Conservation (phyloP, 2,797 vertebrate species). For the Scolopax bukidnonensis region DNA sequence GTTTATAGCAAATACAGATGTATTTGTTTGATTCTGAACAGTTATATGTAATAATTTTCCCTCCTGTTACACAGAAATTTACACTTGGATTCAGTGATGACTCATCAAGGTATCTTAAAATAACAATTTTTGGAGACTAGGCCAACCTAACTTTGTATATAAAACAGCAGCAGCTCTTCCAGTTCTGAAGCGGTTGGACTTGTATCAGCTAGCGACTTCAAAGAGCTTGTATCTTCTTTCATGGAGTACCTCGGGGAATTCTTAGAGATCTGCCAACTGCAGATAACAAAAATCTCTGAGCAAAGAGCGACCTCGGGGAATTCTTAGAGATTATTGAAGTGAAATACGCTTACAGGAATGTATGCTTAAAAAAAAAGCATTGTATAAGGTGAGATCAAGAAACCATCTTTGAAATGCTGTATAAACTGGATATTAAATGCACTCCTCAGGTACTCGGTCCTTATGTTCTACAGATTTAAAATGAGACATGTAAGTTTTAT, state of each 20-base stretch:
- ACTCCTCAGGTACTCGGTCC: background rate
- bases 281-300: background rate
- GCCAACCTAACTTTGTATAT: background rate
- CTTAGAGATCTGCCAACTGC: background rate
- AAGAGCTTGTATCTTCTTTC: conserved; percentile 31
- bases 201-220: conserved; percentile 40
- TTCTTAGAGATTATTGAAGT: background rate
- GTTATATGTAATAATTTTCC: background rate
- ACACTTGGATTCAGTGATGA: background rate
- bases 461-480: background rate
- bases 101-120: background rate
- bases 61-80: background rate
- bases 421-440: background rate
- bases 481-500: background rate
- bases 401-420: background rate
- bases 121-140: background rate
- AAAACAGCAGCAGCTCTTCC: background rate
- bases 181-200: conserved; percentile 31
- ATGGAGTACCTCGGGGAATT: background rate
- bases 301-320: background rate
- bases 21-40: background rate
- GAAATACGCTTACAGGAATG: conserved; percentile 20
- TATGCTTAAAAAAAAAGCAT: background rate
- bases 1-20: background rate
- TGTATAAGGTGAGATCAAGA: background rate